Evolutionary conservation across 2,888 invertebrate species (phyloP).

Genomic region (Cephus runcator): DNA sequence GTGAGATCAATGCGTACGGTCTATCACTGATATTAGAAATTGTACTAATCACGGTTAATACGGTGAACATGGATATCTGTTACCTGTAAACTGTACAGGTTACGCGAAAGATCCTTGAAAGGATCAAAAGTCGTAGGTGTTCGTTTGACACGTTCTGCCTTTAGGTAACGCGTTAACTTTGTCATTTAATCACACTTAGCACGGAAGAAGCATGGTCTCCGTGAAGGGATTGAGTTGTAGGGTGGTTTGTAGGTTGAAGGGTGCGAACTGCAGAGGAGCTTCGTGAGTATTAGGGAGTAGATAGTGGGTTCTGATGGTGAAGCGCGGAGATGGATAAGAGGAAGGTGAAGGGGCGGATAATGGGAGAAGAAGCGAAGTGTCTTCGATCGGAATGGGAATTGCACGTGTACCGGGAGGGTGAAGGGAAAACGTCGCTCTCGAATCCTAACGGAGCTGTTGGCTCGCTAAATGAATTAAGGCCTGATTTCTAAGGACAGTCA

Average conservation of each 20-base stretch:
- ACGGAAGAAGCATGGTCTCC: not conserved
- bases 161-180: constrained; percentile 1
- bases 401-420: not conserved
- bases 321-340: not conserved
- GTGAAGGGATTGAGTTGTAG: not conserved
- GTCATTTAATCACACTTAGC: constrained; percentile 9
- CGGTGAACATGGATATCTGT: not conserved
- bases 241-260: not conserved
- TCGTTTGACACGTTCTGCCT: not conserved
- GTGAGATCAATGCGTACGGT: not conserved
- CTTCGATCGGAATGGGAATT: not conserved
- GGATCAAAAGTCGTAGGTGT: not conserved
- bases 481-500: constrained; percentile 48
- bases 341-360: not conserved
- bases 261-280: not conserved
- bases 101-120: not conserved
- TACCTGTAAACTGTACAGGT: not conserved
- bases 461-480: constrained; percentile 48
- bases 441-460: constrained; percentile 14
- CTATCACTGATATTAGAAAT: not conserved
- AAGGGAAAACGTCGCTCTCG: not conserved
- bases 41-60: not conserved
- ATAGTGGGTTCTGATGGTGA: not conserved
- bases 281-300: not conserved
- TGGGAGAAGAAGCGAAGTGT: not conserved